Percentiles rank a stretch among this genome's conserved stretches.
Evolutionary conservation across 2,888 invertebrate genomes (phyloP).

Genomic region (Bugula neritina): DNA sequence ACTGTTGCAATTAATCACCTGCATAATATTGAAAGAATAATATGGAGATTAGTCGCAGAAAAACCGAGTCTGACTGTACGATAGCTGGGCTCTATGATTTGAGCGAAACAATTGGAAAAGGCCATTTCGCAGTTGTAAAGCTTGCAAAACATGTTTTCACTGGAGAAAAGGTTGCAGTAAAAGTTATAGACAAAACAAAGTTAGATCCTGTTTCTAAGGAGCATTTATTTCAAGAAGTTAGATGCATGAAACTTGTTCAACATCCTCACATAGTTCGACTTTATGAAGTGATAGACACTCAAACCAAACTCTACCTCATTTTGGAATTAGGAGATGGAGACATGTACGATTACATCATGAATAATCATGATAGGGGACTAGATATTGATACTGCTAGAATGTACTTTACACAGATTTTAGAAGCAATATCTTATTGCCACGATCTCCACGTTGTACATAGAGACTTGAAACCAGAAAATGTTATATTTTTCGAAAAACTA

Average conservation of each 20-base stretch:
- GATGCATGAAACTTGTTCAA: slow-evolving; percentile 98
- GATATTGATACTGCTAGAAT: slow-evolving; percentile 60
- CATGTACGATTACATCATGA: slow-evolving; percentile 96
- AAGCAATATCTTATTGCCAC: slow-evolving; percentile 95
- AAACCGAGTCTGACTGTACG: slow-evolving; percentile 46
- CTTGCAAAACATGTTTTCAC: slow-evolving; percentile 96
- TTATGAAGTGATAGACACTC: slow-evolving; percentile 98
- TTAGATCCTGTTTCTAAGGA: slow-evolving; percentile 90
- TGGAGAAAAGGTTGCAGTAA: slow-evolving; percentile 94
- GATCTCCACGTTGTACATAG: slow-evolving; percentile 79
- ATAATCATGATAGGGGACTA: slow-evolving; percentile 73
- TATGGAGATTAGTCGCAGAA: slow-evolving; percentile 39
- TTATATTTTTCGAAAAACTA: slow-evolving; percentile 94
- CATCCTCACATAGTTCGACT: slow-evolving; percentile 96
- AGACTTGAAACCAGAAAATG: slow-evolving; percentile 98
- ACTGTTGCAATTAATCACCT: background rate
- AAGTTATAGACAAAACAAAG: slow-evolving; percentile 96
- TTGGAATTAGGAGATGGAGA: slow-evolving; percentile 97
- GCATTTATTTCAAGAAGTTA: slow-evolving; percentile 72
- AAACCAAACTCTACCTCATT: slow-evolving; percentile 82
- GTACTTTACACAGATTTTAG: slow-evolving; percentile 92
- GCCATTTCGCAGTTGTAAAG: slow-evolving; percentile 98
- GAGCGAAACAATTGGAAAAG: slow-evolving; percentile 92
- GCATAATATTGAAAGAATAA: background rate
- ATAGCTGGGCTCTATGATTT: slow-evolving; percentile 83